Percentiles rank a stretch among this genome's conserved stretches.
phyloP scores from a whole-genome alignment of 1,140 invertebrate genomes.

The Myzus persicae region DNA sequence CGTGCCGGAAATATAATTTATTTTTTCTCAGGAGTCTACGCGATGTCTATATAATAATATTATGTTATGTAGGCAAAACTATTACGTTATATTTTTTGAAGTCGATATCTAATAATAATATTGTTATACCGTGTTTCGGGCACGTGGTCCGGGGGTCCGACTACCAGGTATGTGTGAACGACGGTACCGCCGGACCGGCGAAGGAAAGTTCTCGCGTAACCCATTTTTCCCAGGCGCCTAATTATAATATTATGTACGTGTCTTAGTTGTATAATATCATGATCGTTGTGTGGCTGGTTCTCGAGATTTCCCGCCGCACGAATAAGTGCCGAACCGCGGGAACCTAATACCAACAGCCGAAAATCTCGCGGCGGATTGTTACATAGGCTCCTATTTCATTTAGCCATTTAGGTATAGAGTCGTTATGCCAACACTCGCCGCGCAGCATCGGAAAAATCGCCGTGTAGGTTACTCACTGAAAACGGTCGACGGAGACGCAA shows the following conservation, averaged over 20 bases:
- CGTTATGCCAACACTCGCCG: neutral
- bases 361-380: neutral
- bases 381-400: too few relatives aligned
- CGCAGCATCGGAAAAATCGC: neutral
- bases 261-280: neutral
- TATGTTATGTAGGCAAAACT: too few relatives aligned
- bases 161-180: neutral
- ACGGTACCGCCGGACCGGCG: neutral
- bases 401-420: too few relatives aligned
- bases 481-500: slow-evolving; percentile 2
- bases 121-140: neutral
- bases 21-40: neutral
- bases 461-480: neutral
- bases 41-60: too few relatives aligned
- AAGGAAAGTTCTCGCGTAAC: neutral
- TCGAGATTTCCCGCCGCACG: neutral
- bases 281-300: neutral
- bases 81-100: too few relatives aligned
- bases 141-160: neutral
- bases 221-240: neutral
- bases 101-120: too few relatives aligned
- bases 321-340: too few relatives aligned
- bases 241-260: too few relatives aligned
- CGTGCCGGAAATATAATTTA: neutral
- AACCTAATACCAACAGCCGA: neutral